A percentile compares a stretch with the other conserved stretches of the same genome.
These are phyloP conservation scores for Scaptomyza montana DNA, from an alignment of 1,140 invertebrate species.

Conservation along the genomic window DNA sequence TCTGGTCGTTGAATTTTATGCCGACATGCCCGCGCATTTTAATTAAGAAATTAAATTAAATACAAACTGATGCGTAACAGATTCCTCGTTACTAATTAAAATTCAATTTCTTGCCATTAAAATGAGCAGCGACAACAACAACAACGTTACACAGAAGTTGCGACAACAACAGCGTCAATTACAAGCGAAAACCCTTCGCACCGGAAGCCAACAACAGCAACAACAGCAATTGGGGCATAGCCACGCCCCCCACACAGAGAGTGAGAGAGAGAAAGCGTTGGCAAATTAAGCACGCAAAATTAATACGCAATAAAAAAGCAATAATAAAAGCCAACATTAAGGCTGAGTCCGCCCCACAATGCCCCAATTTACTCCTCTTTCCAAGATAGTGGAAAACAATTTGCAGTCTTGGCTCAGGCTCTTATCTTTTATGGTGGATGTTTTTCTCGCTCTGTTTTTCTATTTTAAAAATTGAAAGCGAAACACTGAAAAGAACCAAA, in stretches of 20 bases:
- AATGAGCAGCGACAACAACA: conserved; percentile 58
- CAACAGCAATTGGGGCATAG: conserved; percentile 31
- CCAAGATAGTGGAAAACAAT: conserved; percentile 70
- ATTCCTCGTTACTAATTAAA: conserved; percentile 82
- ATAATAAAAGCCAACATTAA: conserved; percentile 72
- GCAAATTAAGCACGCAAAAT: conserved; percentile 82
- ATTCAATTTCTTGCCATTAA: conserved; percentile 83
- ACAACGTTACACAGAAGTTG: neutral
- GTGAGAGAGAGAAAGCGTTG: conserved; percentile 6
- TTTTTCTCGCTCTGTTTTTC: conserved; percentile 12
- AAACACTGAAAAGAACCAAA: conserved; percentile 40
- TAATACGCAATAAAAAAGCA: conserved; percentile 83
- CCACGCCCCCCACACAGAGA: conserved; percentile 40
- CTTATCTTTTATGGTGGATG: conserved; percentile 51
- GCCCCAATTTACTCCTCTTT: neutral
- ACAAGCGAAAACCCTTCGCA: conserved; percentile 65
- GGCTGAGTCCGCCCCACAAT: neutral
- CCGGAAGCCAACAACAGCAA: conserved; percentile 30
- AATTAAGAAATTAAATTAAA: conserved; percentile 83
- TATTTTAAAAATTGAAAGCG: conserved; percentile 34
- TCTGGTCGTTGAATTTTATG: conserved; percentile 68
- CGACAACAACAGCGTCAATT: conserved; percentile 68
- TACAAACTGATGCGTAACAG: conserved; percentile 82
- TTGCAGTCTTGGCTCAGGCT: conserved; percentile 57
- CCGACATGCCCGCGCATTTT: conserved; percentile 77